phyloP scores from a whole-genome alignment of 2,888 invertebrate species.

The Neoaliturus tenellus region DNA sequence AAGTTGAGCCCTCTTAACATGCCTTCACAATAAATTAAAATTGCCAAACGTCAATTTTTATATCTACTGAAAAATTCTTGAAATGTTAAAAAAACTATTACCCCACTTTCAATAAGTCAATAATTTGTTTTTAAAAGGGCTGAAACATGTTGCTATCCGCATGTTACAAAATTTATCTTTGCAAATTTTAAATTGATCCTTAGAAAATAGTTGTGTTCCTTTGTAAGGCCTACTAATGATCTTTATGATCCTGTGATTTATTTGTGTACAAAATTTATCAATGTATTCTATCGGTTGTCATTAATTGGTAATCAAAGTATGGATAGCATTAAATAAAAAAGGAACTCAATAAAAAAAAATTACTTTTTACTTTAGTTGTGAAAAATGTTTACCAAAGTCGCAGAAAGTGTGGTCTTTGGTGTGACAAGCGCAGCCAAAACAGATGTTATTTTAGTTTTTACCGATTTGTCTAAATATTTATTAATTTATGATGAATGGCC shows the following conservation, averaged over 20 bases:
- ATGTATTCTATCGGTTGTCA: not conserved
- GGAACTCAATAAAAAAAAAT: not conserved
- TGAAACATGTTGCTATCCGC: constrained; percentile 12
- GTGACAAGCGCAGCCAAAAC: not conserved
- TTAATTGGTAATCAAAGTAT: not conserved
- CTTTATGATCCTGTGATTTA: not conserved
- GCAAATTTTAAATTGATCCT: not conserved
- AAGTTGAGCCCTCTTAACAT: constrained; percentile 31
- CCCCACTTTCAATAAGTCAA: not conserved
- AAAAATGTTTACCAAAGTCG: constrained; percentile 48
- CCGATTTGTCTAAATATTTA: not conserved
- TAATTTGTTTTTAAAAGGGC: constrained; percentile 30
- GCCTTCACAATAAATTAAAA: not conserved
- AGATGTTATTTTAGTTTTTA: not conserved
- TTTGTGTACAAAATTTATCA: not conserved
- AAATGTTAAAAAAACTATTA: not conserved
- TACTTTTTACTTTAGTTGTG: constrained; percentile 25
- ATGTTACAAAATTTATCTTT: constrained; percentile 24
- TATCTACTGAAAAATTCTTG: not conserved
- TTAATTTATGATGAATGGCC: not conserved
- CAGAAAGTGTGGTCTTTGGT: constrained; percentile 42
- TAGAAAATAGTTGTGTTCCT: not conserved
- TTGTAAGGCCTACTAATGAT: not conserved
- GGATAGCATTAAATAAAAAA: not conserved
- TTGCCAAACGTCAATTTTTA: not conserved